A percentile compares a stretch with the other conserved stretches of the same genome.
phyloP scores from a whole-genome alignment of 2,113 vertebrate species.

The Melanerpes aurifrons region DNA sequence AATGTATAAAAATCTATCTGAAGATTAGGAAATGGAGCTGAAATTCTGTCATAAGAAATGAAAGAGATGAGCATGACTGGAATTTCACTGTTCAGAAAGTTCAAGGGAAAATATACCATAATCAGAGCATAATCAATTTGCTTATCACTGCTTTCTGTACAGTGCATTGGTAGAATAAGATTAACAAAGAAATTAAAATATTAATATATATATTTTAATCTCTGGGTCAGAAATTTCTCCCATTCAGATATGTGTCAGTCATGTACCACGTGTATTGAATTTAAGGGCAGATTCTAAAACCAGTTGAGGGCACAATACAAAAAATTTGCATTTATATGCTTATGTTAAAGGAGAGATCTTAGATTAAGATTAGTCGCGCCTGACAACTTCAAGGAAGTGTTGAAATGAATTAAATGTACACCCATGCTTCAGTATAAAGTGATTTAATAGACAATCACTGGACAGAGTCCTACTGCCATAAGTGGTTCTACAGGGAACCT shows the following conservation, averaged over 20 bases:
- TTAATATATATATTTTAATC: background rate
- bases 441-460: background rate
- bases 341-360: background rate
- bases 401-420: background rate
- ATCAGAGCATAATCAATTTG: background rate
- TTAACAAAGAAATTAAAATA: background rate
- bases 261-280: background rate
- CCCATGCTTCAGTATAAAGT: background rate
- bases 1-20: background rate
- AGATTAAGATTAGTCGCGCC: background rate
- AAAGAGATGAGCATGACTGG: background rate
- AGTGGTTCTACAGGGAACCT: background rate
- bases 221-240: background rate
- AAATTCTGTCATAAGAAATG: background rate
- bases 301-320: background rate
- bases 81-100: background rate
- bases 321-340: background rate
- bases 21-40: background rate
- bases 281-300: background rate
- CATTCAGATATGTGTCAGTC: background rate
- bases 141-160: background rate
- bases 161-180: background rate
- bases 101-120: background rate
- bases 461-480: background rate
- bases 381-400: background rate